Base-by-base conservation (phyloP, 2,888 invertebrate species). In the Tribolium freemani region DNA sequence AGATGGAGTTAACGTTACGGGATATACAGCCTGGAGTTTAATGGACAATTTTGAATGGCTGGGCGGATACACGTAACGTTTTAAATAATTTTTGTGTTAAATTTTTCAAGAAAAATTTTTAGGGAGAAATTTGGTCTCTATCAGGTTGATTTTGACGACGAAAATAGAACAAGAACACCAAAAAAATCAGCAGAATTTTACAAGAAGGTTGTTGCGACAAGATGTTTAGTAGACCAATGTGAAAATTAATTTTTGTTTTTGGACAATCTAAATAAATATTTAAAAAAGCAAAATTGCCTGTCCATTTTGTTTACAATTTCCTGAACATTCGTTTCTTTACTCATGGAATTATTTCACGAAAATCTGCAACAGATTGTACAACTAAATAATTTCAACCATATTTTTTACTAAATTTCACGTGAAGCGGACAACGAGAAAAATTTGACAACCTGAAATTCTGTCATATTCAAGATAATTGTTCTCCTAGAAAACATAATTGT, bases 21-120 rank as follows among this genome's bases (percentile, higher is more conserved):
- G 91, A 6, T 84, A 82, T 66, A 79, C 80, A 2, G 80, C 78
- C 5, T 84, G 84, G 84, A 80, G 78, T 44, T 73, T 83, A 3
- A 76, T 83, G 77, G 84, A 84, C 69, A 82, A 83, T 75, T 84
- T 84, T 50, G 84, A 84, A 76, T 84, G 95, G 95, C 57, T 45
- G 4, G 67, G 72, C 10, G 84, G 84, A 54, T 84, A 82, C 68
- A 76, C 74, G 83, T 84, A 79, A 90, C 91, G 11, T 5, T 0
- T 3, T 26, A 45, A 45, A 45, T 45, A 13, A 48, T 48, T 11
- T 46, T 4, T 16, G 16, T 16, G 16, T 11, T 48, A 48, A 13
- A 48, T 5, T 45, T 45, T 4, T 0, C 8, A 45, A 10, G 4
- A 5, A 45, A n/a, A 10, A 45, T 11, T 72, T 72, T 66, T 51